phyloP scores from a whole-genome alignment of 2,888 invertebrate species.

The Hofmannophila pseudospretella region DNA sequence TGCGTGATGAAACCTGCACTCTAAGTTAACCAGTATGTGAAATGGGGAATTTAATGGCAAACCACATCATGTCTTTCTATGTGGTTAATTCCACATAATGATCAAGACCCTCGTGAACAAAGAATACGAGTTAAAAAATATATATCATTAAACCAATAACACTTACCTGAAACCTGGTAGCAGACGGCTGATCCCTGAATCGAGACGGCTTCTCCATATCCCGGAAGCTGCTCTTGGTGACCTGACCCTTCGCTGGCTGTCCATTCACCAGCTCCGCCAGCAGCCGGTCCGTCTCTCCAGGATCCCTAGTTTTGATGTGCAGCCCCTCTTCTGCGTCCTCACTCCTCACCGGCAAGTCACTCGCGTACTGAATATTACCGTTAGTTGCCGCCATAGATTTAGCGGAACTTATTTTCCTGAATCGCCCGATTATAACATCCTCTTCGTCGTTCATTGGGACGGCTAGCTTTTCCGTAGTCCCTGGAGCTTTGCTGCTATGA shows the following conservation, averaged over 20 bases:
- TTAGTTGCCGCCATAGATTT: conserved; percentile 75
- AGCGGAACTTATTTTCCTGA: conserved; percentile 72
- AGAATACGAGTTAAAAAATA: too few relatives aligned
- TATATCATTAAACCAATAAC: too few relatives aligned
- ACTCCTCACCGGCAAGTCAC: conserved; percentile 38
- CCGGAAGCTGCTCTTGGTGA: conserved; percentile 80
- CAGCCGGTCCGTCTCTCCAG: conserved; percentile 48
- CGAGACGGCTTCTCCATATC: conserved; percentile 80
- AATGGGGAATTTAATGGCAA: too few relatives aligned
- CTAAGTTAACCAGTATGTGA: too few relatives aligned
- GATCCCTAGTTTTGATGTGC: conserved; percentile 48
- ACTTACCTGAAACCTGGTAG: conserved; percentile 79
- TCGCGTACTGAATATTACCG: conserved; percentile 65
- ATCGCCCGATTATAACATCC: conserved; percentile 71
- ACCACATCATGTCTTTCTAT: too few relatives aligned
- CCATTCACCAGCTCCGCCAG: conserved; percentile 33
- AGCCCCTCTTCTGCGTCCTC: conserved; percentile 61
- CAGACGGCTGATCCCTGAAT: conserved; percentile 78
- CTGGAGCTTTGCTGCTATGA: conserved; percentile 30
- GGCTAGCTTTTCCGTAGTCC: conserved; percentile 30
- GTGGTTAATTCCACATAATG: too few relatives aligned
- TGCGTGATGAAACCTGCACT: too few relatives aligned
- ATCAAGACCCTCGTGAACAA: too few relatives aligned
- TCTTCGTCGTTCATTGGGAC: conserved; percentile 57
- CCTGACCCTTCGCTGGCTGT: conserved; percentile 33